Evolutionary conservation across 2,113 vertebrate genomes (phyloP).

Genomic region (Columba janthina): DNA sequence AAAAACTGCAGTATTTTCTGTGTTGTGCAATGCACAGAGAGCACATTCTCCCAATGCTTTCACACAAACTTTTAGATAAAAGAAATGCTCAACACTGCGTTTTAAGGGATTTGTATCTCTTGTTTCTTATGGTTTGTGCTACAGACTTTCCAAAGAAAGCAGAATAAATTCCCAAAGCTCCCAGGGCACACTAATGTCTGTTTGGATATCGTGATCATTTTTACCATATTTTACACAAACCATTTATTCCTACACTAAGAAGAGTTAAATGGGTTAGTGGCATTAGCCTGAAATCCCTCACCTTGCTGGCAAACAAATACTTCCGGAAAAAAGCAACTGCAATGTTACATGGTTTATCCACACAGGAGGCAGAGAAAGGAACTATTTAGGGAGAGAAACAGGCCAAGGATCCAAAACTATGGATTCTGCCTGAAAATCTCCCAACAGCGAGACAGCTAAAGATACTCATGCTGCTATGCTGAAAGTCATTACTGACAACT

Average conservation of each 20-base stretch:
- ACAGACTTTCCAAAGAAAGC: background rate
- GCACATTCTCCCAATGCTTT: background rate
- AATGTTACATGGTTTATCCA: background rate
- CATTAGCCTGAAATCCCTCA: background rate
- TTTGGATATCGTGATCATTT: background rate
- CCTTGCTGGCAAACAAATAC: background rate
- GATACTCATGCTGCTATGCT: background rate
- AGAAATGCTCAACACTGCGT: background rate
- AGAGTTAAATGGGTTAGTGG: background rate
- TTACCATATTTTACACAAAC: background rate
- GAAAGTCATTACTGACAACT: background rate
- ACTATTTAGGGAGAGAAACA: background rate
- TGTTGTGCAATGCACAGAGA: background rate
- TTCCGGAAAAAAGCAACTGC: background rate
- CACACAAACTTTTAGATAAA: background rate
- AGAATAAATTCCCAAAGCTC: background rate
- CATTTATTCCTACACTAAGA: background rate
- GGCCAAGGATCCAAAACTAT: background rate
- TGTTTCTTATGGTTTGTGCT: background rate
- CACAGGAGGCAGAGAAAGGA: background rate
- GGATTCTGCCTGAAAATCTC: background rate
- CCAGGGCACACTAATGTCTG: accelerated
- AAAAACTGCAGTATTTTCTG: background rate
- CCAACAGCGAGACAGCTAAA: background rate
- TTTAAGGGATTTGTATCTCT: background rate